Conservation (phyloP, 2,113 vertebrate genomes). For the Nannobrachium achirus region DNA sequence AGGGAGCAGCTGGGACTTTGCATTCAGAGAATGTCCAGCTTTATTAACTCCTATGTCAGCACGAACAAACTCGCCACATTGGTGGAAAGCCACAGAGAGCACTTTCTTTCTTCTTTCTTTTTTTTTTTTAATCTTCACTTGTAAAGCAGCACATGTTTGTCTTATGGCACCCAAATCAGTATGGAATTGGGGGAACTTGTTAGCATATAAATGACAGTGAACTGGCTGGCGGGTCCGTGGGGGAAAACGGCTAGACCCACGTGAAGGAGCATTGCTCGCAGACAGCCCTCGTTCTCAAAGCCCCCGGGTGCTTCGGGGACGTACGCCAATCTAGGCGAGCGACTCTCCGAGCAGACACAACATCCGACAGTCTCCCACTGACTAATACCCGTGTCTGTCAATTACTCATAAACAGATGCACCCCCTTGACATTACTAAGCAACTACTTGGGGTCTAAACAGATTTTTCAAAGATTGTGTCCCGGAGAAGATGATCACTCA, state of each 20-base stretch:
- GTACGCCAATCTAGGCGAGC: constrained; percentile 27
- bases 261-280: constrained; percentile 32
- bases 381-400: constrained; percentile 43
- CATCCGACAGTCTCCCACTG: constrained; percentile 35
- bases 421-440: not conserved
- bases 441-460: not conserved
- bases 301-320: constrained; percentile 37
- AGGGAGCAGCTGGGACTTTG: constrained; percentile 53
- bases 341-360: constrained; percentile 22
- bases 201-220: constrained; percentile 69
- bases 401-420: constrained; percentile 31
- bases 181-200: constrained; percentile 54
- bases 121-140: constrained; percentile 53
- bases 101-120: constrained; percentile 1
- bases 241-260: constrained; percentile 29
- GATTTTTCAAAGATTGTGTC: not conserved
- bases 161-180: constrained; percentile 45
- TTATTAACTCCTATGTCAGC: constrained; percentile 64
- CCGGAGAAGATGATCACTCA: not conserved
- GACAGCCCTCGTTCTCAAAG: constrained; percentile 32
- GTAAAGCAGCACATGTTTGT: constrained; percentile 67
- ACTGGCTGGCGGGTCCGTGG: constrained; percentile 38
- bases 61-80: constrained; percentile 37
- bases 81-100: constrained; percentile 19
- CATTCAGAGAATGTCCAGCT: constrained; percentile 57